Evolutionary conservation across 2,888 invertebrate species (phyloP), one percentile per base, ranked within the genome.

Genomic region (Sarcophaga variegata): DNA sequence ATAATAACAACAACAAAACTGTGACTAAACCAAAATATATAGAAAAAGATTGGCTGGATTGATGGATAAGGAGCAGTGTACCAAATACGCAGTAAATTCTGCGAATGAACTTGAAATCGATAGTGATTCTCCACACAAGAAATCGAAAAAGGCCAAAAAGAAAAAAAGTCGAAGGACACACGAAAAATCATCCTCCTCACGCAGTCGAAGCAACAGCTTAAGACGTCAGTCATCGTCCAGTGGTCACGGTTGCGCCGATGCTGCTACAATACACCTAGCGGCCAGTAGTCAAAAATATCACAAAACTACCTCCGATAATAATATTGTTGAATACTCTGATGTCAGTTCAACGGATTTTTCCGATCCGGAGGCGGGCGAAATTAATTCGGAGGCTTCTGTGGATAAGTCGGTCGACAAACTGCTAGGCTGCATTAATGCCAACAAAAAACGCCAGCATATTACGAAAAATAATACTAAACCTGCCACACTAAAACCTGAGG

Each of bases 281-380:
- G 22, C 72, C n/a, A 81, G 77, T 62, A 82, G 76, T 66, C 71
- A 85, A 49, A 87, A 82, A 66, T 37, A 62, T 49, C 60, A 74
- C 47, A 82, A 81, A 67, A 5, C 62, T 37, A 49, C 64, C 69
- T 83, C 83, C 37, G 82, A 80, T 69, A 90, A 87, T 81, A 90
- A 87, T 81, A 90, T 93, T 78, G 93, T 93, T 59, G 97, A 98
- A 93, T 98, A 98, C 94, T 98, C 98, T 20, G 98, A 98, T 94
- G 98, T 98, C 54, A 97, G 97, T 93, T 98, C 97, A 17, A 97
- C 98, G 93, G 97, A 97, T 92, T 95, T 98, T 86, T 97, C 97
- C 54, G 97, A 96, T 91, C 97, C 97, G 2, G 98, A 98, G 94
- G 97, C 97, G 66, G 98, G 97, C 82, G 98, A 98, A 94, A 97